A percentile compares a stretch with the other conserved stretches of the same genome.
phyloP scores from a whole-genome alignment of 2,888 invertebrate species.

The Scaptomyza polygonia region DNA sequence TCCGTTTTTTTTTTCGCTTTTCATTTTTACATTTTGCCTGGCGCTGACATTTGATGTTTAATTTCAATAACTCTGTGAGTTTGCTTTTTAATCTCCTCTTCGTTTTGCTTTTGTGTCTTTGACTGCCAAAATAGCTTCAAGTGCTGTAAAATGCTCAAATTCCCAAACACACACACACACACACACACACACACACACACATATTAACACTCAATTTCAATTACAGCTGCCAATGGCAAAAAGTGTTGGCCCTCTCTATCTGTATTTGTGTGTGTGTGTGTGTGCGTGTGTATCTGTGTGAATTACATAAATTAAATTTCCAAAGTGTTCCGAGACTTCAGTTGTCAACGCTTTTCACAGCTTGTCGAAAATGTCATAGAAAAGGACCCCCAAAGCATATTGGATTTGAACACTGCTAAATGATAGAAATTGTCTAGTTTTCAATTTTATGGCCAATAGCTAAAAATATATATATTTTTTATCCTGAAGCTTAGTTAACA shows the following conservation, averaged over 20 bases:
- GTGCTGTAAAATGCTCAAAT: conserved; percentile 47
- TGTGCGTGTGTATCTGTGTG: conserved; percentile 14
- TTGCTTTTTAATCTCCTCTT: conserved; percentile 56
- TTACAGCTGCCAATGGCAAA: conserved; percentile 74
- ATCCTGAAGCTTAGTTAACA: no score
- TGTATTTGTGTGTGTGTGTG: neutral
- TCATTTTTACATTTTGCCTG: conserved; percentile 43
- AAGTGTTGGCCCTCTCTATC: conserved; percentile 55
- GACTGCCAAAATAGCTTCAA: conserved; percentile 71
- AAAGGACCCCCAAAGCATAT: conserved; percentile 10
- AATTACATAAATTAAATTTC: conserved; percentile 67
- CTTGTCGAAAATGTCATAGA: conserved; percentile 12
- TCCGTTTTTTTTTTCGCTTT: conserved; percentile 20
- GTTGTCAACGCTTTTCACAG: conserved; percentile 31
- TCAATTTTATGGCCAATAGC: neutral
- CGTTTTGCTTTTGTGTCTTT: conserved; percentile 52
- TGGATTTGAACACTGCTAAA: conserved; percentile 26
- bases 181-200: conserved; percentile 4
- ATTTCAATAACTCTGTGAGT: conserved; percentile 77
- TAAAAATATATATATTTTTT: no score
- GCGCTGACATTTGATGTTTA: conserved; percentile 78
- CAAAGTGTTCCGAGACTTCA: conserved; percentile 29
- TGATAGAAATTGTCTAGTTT: no score
- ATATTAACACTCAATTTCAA: conserved; percentile 52
- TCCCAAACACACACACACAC: conserved; percentile 7